These are phyloP conservation scores for Oligia strigilis DNA, from an alignment of 2,888 invertebrate species.

Conservation along the genomic window DNA sequence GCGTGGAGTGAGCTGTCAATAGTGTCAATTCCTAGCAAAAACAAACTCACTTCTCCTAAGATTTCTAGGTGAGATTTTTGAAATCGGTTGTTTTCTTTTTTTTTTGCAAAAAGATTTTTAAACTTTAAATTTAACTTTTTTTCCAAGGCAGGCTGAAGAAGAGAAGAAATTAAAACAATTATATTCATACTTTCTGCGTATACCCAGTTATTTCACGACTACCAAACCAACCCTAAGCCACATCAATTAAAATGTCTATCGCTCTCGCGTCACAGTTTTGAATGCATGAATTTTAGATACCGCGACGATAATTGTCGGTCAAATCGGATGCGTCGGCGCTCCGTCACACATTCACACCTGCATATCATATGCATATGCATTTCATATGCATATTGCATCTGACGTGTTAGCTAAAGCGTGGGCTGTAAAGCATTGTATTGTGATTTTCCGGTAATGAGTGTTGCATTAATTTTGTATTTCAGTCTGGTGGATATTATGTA, in stretches of 20 bases:
- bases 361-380: slow-evolving; percentile 34
- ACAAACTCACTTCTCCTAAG: too few species aligned
- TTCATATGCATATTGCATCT: slow-evolving; percentile 30
- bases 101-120: too few species aligned
- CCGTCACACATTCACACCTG: slow-evolving; percentile 26
- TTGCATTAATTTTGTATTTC: not conserved
- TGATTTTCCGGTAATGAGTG: slow-evolving; percentile 16
- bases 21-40: too few species aligned
- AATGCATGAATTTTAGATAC: slow-evolving; percentile 56
- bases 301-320: slow-evolving; percentile 57
- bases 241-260: slow-evolving; percentile 55
- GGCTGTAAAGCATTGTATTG: slow-evolving; percentile 2
- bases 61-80: too few species aligned
- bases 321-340: slow-evolving; percentile 16
- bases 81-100: too few species aligned
- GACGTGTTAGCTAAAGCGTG: not conserved
- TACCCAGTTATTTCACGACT: too few species aligned
- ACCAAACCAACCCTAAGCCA: slow-evolving; percentile 40
- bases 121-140: too few species aligned
- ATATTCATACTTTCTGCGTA: not conserved
- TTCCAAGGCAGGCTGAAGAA: too few species aligned
- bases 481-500: not conserved
- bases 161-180: too few species aligned
- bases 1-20: too few species aligned
- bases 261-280: slow-evolving; percentile 48